Conservation (phyloP, 2,888 invertebrate species). For the Sycophila texana region DNA sequence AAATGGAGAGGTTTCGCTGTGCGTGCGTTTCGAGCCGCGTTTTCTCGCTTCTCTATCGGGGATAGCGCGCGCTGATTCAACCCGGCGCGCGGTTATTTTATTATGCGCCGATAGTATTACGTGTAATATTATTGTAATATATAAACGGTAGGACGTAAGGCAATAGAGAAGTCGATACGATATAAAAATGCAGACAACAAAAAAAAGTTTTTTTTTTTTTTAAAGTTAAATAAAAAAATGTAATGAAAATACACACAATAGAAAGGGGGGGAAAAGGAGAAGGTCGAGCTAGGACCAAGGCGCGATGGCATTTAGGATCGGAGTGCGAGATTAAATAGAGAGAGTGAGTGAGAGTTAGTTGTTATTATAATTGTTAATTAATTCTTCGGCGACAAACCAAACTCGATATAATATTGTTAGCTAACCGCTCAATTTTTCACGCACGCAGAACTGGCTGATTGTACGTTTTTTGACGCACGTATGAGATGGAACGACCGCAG, state of each 20-base stretch:
- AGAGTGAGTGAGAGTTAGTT: slow-evolving; percentile 44
- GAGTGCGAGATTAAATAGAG: slow-evolving; percentile 12
- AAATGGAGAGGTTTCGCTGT: too few species aligned
- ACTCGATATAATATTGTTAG: slow-evolving; percentile 53
- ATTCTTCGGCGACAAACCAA: slow-evolving; percentile 54
- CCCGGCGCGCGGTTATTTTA: slow-evolving; percentile 70
- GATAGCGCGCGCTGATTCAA: slow-evolving; percentile 61
- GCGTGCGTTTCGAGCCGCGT: slow-evolving; percentile 31
- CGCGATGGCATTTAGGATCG: slow-evolving; percentile 56
- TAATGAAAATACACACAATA: neutral
- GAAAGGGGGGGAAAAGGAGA: neutral
- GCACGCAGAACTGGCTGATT: slow-evolving; percentile 39
- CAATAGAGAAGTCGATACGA: slow-evolving; percentile 43
- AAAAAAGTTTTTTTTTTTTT: neutral
- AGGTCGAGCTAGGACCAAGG: slow-evolving; percentile 62
- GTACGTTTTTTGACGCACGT: neutral
- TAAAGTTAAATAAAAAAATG: neutral
- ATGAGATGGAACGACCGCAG: slow-evolving; percentile 10
- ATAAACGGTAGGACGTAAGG: slow-evolving; percentile 61
- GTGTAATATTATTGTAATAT: slow-evolving; percentile 75
- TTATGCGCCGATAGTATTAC: slow-evolving; percentile 75
- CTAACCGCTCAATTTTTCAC: slow-evolving; percentile 32
- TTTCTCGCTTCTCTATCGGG: slow-evolving; percentile 63
- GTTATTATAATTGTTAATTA: slow-evolving; percentile 54
- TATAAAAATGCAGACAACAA: slow-evolving; percentile 5